Evolutionary conservation across 2,797 vertebrate genomes (phyloP).

Genomic region (Mionectes olivaceus): DNA sequence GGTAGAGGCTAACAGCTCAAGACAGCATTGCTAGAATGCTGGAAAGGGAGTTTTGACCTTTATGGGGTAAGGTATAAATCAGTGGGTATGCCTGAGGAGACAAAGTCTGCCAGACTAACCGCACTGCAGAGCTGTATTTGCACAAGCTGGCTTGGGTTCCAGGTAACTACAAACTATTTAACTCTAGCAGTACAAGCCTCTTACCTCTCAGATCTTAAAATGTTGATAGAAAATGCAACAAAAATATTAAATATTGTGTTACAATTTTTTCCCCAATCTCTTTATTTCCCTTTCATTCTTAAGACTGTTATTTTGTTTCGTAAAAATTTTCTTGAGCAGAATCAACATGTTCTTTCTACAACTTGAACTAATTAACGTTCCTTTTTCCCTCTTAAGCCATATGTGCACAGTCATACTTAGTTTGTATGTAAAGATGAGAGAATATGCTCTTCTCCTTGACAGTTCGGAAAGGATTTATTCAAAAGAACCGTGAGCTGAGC

Average conservation of each 20-base stretch:
- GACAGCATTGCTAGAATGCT: background rate
- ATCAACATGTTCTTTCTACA: background rate
- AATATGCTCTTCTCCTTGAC: background rate
- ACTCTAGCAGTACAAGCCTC: background rate
- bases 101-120: background rate
- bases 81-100: background rate
- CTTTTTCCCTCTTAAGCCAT: background rate
- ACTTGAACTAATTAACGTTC: background rate
- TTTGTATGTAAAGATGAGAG: background rate
- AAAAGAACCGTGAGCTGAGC: background rate
- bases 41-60: background rate
- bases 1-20: background rate
- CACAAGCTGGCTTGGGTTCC: background rate
- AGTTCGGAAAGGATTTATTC: background rate
- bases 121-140: background rate
- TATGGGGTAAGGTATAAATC: background rate
- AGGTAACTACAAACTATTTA: background rate
- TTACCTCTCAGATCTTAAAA: background rate
- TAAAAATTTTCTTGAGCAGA: conserved; percentile 3
- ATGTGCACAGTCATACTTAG: fast-evolving
- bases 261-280: background rate
- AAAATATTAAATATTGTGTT: background rate
- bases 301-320: background rate
- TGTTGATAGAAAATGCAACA: background rate
- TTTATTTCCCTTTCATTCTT: background rate